phyloP scores from a whole-genome alignment of 2,113 vertebrate species.

The Mugil cephalus region DNA sequence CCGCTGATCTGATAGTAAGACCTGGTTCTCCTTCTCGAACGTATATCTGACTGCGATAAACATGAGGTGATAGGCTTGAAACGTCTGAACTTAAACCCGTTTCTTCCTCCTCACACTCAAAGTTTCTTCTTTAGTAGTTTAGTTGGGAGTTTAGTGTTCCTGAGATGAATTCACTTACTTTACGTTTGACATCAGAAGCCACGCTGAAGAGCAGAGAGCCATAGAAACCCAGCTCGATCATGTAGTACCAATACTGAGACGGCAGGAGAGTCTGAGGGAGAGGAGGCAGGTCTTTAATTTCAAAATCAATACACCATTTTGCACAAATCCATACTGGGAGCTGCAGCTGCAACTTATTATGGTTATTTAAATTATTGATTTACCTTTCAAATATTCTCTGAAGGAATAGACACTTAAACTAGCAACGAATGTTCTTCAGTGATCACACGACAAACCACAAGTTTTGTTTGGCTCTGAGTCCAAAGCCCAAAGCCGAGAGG shows the following conservation, averaged over 20 bases:
- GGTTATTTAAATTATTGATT: constrained; percentile 1
- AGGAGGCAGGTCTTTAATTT: constrained; percentile 23
- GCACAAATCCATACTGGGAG: not conserved
- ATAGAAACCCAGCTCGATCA: constrained; percentile 95
- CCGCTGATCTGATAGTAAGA: constrained; percentile 14
- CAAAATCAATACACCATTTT: constrained; percentile 13
- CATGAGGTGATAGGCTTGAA: not conserved
- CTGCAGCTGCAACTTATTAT: not conserved
- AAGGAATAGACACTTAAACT: not conserved
- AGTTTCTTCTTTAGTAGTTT: too few relatives aligned
- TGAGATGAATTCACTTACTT: constrained; percentile 83
- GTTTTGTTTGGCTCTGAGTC: too few relatives aligned
- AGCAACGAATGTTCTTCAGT: not conserved
- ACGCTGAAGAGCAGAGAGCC: constrained; percentile 93
- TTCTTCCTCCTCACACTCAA: not conserved
- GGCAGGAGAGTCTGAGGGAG: constrained; percentile 83
- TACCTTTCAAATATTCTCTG: constrained; percentile 4
- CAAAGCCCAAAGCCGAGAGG: too few relatives aligned
- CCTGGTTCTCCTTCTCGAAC: not conserved
- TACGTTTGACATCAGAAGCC: constrained; percentile 94
- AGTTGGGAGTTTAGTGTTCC: not conserved
- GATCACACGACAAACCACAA: too few relatives aligned
- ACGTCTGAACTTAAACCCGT: not conserved
- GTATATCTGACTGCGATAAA: not conserved
- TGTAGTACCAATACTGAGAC: constrained; percentile 99